Percentiles rank a stretch among this genome's conserved stretches.
Conservation (phyloP, 2,113 vertebrate species). For the Rhagologus leucostigma region DNA sequence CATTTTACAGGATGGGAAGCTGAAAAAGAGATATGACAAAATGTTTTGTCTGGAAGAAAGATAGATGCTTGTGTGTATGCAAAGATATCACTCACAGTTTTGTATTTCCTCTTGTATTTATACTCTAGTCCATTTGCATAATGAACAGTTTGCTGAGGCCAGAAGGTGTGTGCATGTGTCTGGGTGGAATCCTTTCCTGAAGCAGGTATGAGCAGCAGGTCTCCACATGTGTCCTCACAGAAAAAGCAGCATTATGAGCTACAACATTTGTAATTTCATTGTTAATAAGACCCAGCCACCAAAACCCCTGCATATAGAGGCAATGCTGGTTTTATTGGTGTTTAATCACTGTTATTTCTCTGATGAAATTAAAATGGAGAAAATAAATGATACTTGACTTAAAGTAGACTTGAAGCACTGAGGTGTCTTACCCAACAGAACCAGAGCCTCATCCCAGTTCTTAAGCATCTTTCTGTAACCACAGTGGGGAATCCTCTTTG, state of each 20-base stretch:
- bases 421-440: neutral
- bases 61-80: neutral
- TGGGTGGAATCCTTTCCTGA: neutral
- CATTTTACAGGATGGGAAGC: neutral
- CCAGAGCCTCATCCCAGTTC: accelerated
- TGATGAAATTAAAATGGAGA: neutral
- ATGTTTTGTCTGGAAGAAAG: neutral
- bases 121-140: neutral
- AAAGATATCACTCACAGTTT: neutral
- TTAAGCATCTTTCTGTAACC: neutral
- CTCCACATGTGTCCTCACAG: neutral
- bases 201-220: neutral
- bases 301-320: neutral
- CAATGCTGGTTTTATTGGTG: neutral
- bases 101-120: neutral
- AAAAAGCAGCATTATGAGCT: neutral
- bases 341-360: neutral
- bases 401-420: neutral
- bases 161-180: neutral
- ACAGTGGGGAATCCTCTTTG: neutral
- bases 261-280: neutral
- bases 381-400: neutral
- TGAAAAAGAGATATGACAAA: neutral
- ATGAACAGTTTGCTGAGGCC: neutral
- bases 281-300: neutral